A percentile compares a stretch with the other conserved stretches of the same genome.
phyloP scores from a whole-genome alignment of 2,888 invertebrate genomes.

The Brachypalpus laphriformis region DNA sequence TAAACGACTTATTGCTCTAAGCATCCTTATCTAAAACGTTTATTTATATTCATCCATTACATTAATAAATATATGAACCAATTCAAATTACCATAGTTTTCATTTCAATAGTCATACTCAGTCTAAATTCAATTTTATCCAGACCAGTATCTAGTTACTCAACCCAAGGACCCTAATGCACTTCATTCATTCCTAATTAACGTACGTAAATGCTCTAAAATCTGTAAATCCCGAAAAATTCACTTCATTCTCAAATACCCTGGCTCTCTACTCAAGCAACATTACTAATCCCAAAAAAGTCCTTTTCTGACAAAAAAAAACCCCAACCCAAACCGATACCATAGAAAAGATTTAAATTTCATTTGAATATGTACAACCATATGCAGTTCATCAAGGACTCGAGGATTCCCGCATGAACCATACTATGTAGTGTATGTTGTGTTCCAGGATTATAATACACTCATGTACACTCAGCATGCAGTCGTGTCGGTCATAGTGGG shows the following conservation, averaged over 20 bases:
- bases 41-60: no score
- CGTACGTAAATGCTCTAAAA: constrained; percentile 39
- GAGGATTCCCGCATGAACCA: constrained; percentile 46
- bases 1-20: no score
- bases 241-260: not conserved
- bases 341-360: constrained; percentile 68
- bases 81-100: no score
- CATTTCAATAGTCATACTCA: not conserved
- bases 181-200: constrained; percentile 56
- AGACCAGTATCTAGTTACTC: not conserved
- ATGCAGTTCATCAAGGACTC: constrained; percentile 70
- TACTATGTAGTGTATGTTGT: constrained; percentile 50
- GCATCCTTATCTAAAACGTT: no score
- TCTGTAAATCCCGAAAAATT: constrained; percentile 18
- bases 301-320: constrained; percentile 5
- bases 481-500: constrained; percentile 23
- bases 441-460: constrained; percentile 65
- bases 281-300: constrained; percentile 40
- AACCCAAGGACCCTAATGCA: constrained; percentile 22
- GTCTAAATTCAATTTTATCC: not conserved
- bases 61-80: no score
- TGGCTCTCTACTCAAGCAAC: constrained; percentile 11
- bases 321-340: constrained; percentile 50
- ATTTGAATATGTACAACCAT: constrained; percentile 66
- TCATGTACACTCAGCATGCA: constrained; percentile 57